Percentiles rank a stretch among this genome's conserved stretches.
These are phyloP conservation scores for Danio albolineatus DNA, from an alignment of 2,797 vertebrate species.

Conservation along the genomic window DNA sequence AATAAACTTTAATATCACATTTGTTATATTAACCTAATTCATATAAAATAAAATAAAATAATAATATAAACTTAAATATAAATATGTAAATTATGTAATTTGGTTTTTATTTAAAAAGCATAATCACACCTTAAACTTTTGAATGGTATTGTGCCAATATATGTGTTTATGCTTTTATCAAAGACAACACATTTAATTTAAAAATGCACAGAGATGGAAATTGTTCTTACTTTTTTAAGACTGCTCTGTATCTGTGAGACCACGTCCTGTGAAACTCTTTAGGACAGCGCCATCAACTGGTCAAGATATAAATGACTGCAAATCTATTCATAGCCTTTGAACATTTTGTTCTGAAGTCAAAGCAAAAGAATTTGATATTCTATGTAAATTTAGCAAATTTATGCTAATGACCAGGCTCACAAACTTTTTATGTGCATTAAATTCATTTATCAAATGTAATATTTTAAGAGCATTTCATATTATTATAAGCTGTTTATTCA, in stretches of 20 bases:
- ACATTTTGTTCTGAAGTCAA: background rate
- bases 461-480: background rate
- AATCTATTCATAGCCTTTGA: background rate
- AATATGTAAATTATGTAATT: too few species aligned
- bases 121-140: background rate
- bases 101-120: too few species aligned
- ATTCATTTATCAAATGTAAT: background rate
- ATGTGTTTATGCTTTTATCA: background rate
- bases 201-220: too few species aligned
- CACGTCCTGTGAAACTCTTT: background rate
- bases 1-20: too few species aligned
- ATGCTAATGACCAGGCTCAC: background rate
- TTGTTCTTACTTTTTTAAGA: too few species aligned
- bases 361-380: too few species aligned
- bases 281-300: constrained; percentile 18
- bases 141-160: background rate
- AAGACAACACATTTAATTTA: too few species aligned
- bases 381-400: too few species aligned
- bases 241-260: background rate
- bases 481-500: background rate
- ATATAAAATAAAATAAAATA: too few species aligned
- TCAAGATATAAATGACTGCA: background rate
- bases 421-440: background rate
- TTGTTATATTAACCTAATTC: too few species aligned
- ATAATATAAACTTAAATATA: too few species aligned